A percentile compares a stretch with the other conserved stretches of the same genome.
Conservation (phyloP, 92 coral and sea anemone species). For the Pocillopora meandrina region DNA sequence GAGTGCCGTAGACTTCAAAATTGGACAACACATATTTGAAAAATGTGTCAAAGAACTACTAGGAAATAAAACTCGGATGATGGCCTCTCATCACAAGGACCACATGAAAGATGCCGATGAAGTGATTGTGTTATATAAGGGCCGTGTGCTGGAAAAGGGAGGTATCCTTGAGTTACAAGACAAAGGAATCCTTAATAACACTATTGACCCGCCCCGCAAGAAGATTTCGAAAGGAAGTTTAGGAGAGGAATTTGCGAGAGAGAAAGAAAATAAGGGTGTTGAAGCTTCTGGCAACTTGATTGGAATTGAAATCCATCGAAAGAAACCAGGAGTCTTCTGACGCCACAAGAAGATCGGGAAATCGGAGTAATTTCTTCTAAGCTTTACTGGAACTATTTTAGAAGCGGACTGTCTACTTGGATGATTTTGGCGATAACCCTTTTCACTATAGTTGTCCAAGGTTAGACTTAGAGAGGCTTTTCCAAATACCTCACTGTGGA, state of each 20-base stretch:
- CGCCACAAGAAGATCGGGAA: constrained; percentile 1
- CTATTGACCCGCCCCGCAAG: not conserved
- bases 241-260: not conserved
- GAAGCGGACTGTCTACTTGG: not conserved
- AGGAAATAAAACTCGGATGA: not conserved
- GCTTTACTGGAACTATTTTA: constrained; percentile 12
- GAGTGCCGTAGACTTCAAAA: constrained; percentile 14
- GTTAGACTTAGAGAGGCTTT: not conserved
- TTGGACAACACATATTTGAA: not conserved
- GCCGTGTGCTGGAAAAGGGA: not conserved
- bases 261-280: not conserved
- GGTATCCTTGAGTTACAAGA: not conserved
- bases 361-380: constrained; percentile 5
- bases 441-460: not conserved
- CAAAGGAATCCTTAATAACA: not conserved
- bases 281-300: not conserved
- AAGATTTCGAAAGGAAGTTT: not conserved
- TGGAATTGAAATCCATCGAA: not conserved
- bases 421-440: not conserved
- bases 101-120: constrained; percentile 16
- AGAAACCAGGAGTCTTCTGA: not conserved
- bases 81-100: not conserved
- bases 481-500: too few relatives aligned
- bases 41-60: constrained; percentile 4
- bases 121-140: constrained; percentile 5